These are phyloP conservation scores for Chamaea fasciata DNA, from an alignment of 2,113 vertebrate species.

Conservation along the genomic window DNA sequence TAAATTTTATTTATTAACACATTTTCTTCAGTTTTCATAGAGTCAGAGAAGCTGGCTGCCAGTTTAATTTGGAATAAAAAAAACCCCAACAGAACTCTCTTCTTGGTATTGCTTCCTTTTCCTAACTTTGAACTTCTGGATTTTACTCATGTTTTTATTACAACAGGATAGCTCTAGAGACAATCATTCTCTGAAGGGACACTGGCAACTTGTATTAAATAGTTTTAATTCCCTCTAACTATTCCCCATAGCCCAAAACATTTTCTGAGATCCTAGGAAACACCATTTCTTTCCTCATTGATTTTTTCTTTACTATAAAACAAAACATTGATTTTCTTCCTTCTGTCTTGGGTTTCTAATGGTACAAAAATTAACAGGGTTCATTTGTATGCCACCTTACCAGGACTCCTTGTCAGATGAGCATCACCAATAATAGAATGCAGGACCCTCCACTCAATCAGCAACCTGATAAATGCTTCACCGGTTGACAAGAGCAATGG, in stretches of 20 bases:
- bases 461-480: background rate
- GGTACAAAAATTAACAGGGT: slow-evolving; percentile 27
- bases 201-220: slow-evolving; percentile 21
- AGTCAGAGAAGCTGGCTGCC: background rate
- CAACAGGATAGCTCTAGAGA: background rate
- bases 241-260: background rate
- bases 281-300: slow-evolving; percentile 44
- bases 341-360: slow-evolving; percentile 42
- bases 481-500: background rate
- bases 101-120: background rate
- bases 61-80: background rate
- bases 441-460: slow-evolving; percentile 13
- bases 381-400: slow-evolving; percentile 54
- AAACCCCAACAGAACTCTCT: background rate
- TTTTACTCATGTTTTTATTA: background rate
- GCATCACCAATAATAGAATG: slow-evolving; percentile 1
- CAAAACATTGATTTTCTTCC: slow-evolving; percentile 55
- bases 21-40: background rate
- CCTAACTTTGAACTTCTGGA: background rate
- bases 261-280: slow-evolving; percentile 37
- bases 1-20: background rate
- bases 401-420: slow-evolving; percentile 33
- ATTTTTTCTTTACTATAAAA: slow-evolving; percentile 60
- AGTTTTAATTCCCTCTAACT: slow-evolving; percentile 47
- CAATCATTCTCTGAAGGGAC: background rate